Evolutionary conservation across 2,113 vertebrate genomes (phyloP).

Genomic region (Lipophrys pholis): DNA sequence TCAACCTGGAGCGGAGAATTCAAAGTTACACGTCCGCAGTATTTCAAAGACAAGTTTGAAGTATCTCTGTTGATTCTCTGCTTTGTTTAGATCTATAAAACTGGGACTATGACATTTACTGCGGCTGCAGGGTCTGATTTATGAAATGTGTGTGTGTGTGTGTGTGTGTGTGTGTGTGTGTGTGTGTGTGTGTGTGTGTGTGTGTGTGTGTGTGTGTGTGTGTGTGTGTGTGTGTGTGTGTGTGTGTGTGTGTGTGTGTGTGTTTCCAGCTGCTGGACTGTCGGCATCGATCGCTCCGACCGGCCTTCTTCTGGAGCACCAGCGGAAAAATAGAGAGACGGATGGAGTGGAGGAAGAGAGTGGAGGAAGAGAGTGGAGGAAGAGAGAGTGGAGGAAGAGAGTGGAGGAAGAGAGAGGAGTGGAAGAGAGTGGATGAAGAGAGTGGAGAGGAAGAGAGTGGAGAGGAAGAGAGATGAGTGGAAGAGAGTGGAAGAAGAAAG

Average conservation of each 20-base stretch:
- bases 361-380: too few species aligned
- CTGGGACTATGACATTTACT: constrained; percentile 22
- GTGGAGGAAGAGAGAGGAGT: too few species aligned
- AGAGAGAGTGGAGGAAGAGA: too few species aligned
- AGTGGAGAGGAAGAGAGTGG: not conserved
- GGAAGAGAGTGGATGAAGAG: too few species aligned
- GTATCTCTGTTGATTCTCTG: constrained; percentile 35
- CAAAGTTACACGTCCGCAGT: constrained; percentile 44
- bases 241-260: too few species aligned
- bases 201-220: constrained; percentile 53
- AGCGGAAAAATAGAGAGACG: constrained; percentile 26
- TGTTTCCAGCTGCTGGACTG: constrained; percentile 70
- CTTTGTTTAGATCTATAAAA: constrained; percentile 42
- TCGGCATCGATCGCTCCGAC: constrained; percentile 61
- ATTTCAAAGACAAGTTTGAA: constrained; percentile 34
- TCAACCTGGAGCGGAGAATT: constrained; percentile 54
- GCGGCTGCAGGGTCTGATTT: constrained; percentile 33
- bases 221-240: too few species aligned
- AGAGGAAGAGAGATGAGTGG: not conserved
- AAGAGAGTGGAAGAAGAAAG: constrained; percentile 13
- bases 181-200: constrained; percentile 19
- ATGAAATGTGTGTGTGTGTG: too few species aligned
- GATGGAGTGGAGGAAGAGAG: constrained; percentile 1
- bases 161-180: too few species aligned
- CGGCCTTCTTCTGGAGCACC: constrained; percentile 40